Base-by-base conservation (phyloP, 2,888 invertebrate genomes). In the Dichetophora obliterata region DNA sequence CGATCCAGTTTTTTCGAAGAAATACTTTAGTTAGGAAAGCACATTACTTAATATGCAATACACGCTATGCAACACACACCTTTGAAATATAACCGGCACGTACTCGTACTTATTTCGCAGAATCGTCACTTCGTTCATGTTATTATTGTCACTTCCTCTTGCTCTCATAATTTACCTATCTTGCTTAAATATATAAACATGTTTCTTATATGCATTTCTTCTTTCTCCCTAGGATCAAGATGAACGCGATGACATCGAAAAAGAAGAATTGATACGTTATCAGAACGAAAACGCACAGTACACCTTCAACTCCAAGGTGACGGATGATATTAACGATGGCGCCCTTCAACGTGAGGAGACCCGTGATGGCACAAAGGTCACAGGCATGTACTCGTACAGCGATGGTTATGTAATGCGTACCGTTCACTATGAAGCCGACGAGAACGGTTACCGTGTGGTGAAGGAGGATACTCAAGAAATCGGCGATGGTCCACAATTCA, bases 361-460 rank as follows among this genome's bases (percentile, higher is more conserved):
- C 1, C 87, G 89, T 48, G 87, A 89, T 4, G 88, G 87, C 3
- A 76, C 82, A 5, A 86, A 86, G 73, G 83, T 83, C 48, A 88
- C 82, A 61, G 93, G 92, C 3, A 87, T 89, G 78, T 93, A 92
- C 84, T 90, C 91, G 5, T 93, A 92, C 87, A 91, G 91, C 79
- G 92, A 93, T 86, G 93, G 93, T 0, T 92, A 87, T 82, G 91
- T 90, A 81, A 88, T 87, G 82, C 90, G 91, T 27, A 91, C 90
- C 0, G 91, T 92, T 0, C 87, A 90, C 78, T 93, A 93, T 83
- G 90, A 89, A 75, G 92, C 93, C 82, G 93, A 92, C 85, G 91
- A 92, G 82, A 90, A 91, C 78, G 93, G 93, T 75, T 93, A 92
- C 86, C 88, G 92, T 82, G 90, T 93, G 19, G 86, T 90, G n/a